Base-by-base conservation (phyloP, 2,113 vertebrate species). In the Tor tambroides region DNA sequence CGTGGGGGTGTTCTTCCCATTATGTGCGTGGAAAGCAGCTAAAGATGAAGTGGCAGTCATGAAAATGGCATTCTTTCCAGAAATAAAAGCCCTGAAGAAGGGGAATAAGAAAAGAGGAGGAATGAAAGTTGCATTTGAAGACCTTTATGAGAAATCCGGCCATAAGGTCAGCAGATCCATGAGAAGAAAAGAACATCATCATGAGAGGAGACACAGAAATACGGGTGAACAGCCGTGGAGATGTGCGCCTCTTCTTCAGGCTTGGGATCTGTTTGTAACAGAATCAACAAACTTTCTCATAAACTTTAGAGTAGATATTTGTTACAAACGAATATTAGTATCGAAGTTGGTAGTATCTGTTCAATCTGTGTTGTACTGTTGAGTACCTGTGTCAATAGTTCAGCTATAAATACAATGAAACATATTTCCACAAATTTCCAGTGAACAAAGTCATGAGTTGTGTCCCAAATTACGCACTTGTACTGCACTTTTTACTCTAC, bases 21-120 rank as follows among this genome's bases (percentile, higher is more conserved):
- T 88, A 86, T 83, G 26, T 61, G 46, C 1, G 12, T 35, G n/a
- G 72, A 83, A 81, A 51, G 41, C 67, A 77, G 79, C 71, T 82
- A 85, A 75, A 86, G 78, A 88, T 77, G 49, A 88, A 86, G 84
- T 86, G 72, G 54, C 79, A 86, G 79, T 83, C 87, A 86, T 75
- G 84, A 86, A 86, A 88, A 77, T 69, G 72, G 72, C 84, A 83
- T 85, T 84, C 74, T 84, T 87, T 71, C 59, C 30, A 11, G n/a
- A 83, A 69, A 61, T 69, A 75, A 81, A 77, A 86, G 78, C 54
- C n/a, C 17, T 23, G 23, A 7, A 38, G 41, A 67, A 79, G 23
- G 26, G 26, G 46, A 65, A 41, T 61, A 38, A 71, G 74, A 63
- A 79, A 49, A 79, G 28, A 56, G 19, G 6, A 38, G 26, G 86